Evolutionary conservation across 2,888 invertebrate species (phyloP), one percentile per base, ranked within the genome.

Genomic region (Melanotus villosus): DNA sequence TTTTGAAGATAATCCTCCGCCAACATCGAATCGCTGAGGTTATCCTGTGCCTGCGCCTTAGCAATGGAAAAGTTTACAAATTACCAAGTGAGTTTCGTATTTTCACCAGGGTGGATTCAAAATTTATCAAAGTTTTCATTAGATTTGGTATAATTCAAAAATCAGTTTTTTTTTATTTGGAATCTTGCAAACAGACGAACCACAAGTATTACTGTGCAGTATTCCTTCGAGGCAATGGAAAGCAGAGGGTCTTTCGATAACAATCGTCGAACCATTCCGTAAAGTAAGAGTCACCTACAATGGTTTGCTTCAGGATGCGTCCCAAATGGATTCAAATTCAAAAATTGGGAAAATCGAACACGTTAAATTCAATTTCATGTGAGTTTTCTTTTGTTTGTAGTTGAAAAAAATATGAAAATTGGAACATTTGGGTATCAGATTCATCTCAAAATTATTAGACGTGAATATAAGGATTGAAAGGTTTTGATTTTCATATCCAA

Each of bases 201-300:
- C 90, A 6, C 87, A 89, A 74, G 87, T 89, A 0, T 80, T 79
- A 26, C 76, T 85, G 67, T 83, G 62, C 50, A 85, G 85, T 74
- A 81, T 82, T 6, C 83, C 84, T 0, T 68, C 81, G 2, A 86
- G 86, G 80, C 83, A 85, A 70, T 91, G 91, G 90, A 86, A 86
- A 70, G 87, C 88, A 0, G 87, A 85, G 14, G 90, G 89, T 0
- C 80, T 94, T 36, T 87, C 87, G 73, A 85, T 94, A 23, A 89
- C 90, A 75, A 84, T 89, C 38, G 76, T 92, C 43, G 90, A 92
- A 76, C 88, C 90, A 0, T 87, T 89, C 78, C 82, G 83, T 67
- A 86, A 88, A 64, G 87, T 91, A 85, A 87, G 92, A 77, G 85
- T 94, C 14, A 82, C 89, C 26, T 94, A 88, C 81, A 93, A 92